Base-by-base conservation (phyloP, 2,797 vertebrate genomes). In the Hoplostethus mediterraneus region DNA sequence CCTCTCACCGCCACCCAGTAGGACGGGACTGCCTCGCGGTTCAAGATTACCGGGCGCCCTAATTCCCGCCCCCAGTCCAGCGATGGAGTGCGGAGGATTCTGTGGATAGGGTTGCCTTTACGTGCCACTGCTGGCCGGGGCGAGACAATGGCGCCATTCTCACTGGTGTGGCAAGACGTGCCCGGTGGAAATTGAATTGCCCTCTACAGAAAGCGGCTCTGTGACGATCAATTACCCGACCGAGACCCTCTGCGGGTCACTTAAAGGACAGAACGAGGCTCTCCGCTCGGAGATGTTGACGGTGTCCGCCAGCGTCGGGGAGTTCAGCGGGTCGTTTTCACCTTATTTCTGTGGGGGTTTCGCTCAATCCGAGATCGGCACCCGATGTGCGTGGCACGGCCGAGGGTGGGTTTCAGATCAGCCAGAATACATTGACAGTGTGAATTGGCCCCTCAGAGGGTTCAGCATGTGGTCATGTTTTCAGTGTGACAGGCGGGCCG, bases 201-300 rank as follows among this genome's bases (percentile, higher is more conserved):
- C 78, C 75, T 82, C 64, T 81, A 87, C 85, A 89, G 80, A 92
- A 92, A 75, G 75, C 73, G 51, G 70, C 72, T 83, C 79, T 90
- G 76, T 89, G 87, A 73, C 67, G 17, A 90, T 80, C 83, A 84
- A 77, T 90, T 89, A 89, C 51, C 77, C 65, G 48, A 52, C 71
- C 67, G 28, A 44, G 75, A 77, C 47, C 48, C 42, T 60, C 83
- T 55, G 61, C 62, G 79, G 84, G 82, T 90, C 87, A 86, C 62
- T 63, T 47, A 30, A 82, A 85, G 87, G 86, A 73, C 74, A 55
- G 77, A 76, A 48, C 56, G 40, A 57, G 65, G 33, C 61, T 0
- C 14, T 74, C 42, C 3, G 6, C 44, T 65, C 56, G 67, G 67
- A 74, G 33, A 71, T 28, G 51, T 57, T 47, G 12, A 1, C 28